Percentiles rank a stretch among this genome's conserved stretches.
phyloP scores from a whole-genome alignment of 2,797 vertebrate genomes.

The Setipinna tenuifilis region DNA sequence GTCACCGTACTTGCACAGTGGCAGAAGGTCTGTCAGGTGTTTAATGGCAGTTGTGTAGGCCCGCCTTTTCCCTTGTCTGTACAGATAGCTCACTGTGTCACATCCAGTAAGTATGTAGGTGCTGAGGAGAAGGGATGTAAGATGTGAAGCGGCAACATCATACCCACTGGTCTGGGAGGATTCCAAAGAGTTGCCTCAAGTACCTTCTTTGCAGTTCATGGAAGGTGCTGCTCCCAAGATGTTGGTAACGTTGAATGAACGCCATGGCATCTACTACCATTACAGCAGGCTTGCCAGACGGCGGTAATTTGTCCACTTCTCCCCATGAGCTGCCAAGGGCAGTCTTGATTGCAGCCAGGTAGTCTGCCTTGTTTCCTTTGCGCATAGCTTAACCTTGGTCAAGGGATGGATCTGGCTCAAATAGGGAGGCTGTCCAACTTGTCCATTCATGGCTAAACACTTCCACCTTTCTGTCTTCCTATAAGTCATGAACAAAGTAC shows the following conservation, averaged over 20 bases:
- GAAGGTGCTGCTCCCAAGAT: slow-evolving; percentile 35
- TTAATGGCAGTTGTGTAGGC: not conserved
- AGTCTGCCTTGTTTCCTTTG: slow-evolving; percentile 33
- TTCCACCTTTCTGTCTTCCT: slow-evolving; percentile 39
- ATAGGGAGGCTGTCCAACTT: slow-evolving; percentile 36
- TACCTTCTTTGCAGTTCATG: slow-evolving; percentile 30
- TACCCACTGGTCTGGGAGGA: slow-evolving; percentile 26
- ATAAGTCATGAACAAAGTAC: slow-evolving; percentile 44
- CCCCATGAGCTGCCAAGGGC: slow-evolving; percentile 23
- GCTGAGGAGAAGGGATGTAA: no score
- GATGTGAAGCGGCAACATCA: no score
- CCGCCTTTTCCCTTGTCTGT: no score
- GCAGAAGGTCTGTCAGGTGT: slow-evolving; percentile 15
- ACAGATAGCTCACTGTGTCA: no score
- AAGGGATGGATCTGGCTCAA: slow-evolving; percentile 41
- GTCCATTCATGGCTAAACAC: slow-evolving; percentile 32
- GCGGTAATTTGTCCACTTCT: slow-evolving; percentile 26
- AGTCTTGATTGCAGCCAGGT: slow-evolving; percentile 30
- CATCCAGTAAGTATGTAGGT: no score
- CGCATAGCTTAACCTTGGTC: slow-evolving; percentile 32
- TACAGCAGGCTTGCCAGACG: slow-evolving; percentile 27
- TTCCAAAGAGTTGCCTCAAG: slow-evolving; percentile 24
- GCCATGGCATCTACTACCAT: slow-evolving; percentile 38
- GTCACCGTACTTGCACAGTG: slow-evolving; percentile 8
- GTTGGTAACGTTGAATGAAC: slow-evolving; percentile 25